Conservation (phyloP, 2,113 vertebrate species). For the Steatornis caripensis region DNA sequence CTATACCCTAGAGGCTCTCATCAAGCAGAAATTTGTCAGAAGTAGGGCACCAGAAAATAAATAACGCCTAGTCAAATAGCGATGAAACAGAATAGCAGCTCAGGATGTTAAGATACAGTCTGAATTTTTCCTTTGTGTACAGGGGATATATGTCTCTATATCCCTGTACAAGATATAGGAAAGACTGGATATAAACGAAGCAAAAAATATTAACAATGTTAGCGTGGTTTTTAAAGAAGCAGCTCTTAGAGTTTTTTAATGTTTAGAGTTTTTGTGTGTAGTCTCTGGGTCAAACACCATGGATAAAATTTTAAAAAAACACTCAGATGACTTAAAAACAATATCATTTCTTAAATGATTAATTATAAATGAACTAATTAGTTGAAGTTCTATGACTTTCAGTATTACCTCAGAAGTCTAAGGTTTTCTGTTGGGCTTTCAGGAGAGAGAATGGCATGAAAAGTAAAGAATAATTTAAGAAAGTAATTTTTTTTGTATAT, state of each 20-base stretch:
- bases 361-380: not conserved
- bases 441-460: not conserved
- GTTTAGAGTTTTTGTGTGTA: not conserved
- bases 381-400: not conserved
- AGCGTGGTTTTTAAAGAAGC: not conserved
- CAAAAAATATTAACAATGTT: not conserved
- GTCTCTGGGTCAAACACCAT: not conserved
- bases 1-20: not conserved
- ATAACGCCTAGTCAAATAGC: not conserved
- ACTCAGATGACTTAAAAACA: not conserved
- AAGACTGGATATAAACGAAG: not conserved
- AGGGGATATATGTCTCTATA: not conserved
- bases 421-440: not conserved
- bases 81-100: not conserved
- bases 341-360: not conserved
- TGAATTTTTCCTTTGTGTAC: not conserved
- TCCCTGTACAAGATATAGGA: not conserved
- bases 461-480: not conserved
- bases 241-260: not conserved
- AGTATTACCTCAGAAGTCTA: not conserved
- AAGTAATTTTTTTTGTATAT: not conserved
- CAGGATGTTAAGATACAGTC: not conserved
- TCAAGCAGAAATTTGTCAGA: conserved; percentile 26
- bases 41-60: not conserved
- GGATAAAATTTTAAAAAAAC: not conserved